Percentiles rank a stretch among this genome's conserved stretches.
Conservation (phyloP, 2,797 vertebrate species). For the Sciurus carolinensis region DNA sequence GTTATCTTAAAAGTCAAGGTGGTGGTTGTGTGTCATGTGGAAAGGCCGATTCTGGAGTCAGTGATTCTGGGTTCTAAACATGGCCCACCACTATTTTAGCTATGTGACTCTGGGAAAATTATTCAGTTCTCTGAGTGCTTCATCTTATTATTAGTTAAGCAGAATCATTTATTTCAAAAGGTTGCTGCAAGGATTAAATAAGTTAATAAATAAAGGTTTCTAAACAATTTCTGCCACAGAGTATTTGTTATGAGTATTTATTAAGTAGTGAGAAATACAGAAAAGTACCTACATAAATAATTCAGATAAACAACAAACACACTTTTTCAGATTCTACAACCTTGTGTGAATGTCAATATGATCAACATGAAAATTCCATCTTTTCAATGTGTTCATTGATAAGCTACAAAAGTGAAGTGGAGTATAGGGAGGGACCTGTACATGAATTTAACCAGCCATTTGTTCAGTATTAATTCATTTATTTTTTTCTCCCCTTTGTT, state of each 20-base stretch:
- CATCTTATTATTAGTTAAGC: not conserved
- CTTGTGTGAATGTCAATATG: not conserved
- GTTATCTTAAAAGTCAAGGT: not conserved
- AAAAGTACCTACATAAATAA: not conserved
- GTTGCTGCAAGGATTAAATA: not conserved
- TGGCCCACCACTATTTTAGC: not conserved
- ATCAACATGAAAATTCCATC: not conserved
- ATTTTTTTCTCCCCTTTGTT: not conserved
- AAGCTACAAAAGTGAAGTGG: not conserved
- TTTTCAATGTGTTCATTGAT: not conserved
- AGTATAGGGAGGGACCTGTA: not conserved
- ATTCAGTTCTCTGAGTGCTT: constrained; percentile 1
- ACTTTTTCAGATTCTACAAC: not conserved
- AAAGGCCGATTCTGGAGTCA: not conserved
- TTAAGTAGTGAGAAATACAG: not conserved
- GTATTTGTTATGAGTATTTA: not conserved
- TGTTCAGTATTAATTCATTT: not conserved
- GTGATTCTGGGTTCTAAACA: not conserved
- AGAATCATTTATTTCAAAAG: not conserved
- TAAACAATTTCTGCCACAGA: not conserved
- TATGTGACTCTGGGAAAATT: not conserved
- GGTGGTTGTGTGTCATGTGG: accelerated
- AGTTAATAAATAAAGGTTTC: not conserved
- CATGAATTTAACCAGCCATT: not conserved
- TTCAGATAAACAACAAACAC: not conserved